phyloP scores from a whole-genome alignment of 2,888 invertebrate species.

The Lutraria lutraria region DNA sequence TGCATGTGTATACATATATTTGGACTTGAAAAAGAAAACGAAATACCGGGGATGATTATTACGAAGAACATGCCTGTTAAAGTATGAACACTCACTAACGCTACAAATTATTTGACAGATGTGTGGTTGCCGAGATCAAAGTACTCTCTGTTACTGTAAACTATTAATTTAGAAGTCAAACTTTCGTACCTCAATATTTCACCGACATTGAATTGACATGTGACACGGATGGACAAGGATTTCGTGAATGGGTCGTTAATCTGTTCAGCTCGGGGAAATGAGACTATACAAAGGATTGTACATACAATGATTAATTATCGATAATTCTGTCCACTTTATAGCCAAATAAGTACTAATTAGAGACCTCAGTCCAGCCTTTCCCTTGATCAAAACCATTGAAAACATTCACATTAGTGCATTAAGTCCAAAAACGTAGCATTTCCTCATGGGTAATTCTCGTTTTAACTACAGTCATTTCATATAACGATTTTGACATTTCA shows the following conservation, averaged over 20 bases:
- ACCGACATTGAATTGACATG: neutral
- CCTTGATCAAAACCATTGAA: neutral
- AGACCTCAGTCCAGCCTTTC: neutral
- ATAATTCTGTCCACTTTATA: constrained; percentile 19
- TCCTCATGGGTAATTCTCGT: constrained; percentile 13
- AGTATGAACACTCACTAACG: neutral
- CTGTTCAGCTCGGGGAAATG: neutral
- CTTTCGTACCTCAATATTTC: constrained; percentile 9
- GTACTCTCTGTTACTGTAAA: neutral
- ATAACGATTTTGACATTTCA: constrained; percentile 12
- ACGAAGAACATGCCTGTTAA: too few species aligned
- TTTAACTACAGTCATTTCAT: constrained; percentile 15
- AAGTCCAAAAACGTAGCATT: neutral
- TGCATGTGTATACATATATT: too few species aligned
- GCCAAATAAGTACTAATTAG: constrained; percentile 4
- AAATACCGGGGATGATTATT: too few species aligned
- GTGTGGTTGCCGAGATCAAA: neutral
- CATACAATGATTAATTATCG: constrained; percentile 17
- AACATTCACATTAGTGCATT: constrained; percentile 19
- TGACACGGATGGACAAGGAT: neutral
- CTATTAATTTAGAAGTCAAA: constrained; percentile 11
- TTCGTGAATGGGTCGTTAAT: constrained; percentile 7
- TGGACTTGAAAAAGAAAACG: too few species aligned
- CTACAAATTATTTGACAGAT: neutral
- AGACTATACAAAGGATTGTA: neutral